Conservation (phyloP, 2,113 vertebrate genomes). For the Entelurus aequoreus region DNA sequence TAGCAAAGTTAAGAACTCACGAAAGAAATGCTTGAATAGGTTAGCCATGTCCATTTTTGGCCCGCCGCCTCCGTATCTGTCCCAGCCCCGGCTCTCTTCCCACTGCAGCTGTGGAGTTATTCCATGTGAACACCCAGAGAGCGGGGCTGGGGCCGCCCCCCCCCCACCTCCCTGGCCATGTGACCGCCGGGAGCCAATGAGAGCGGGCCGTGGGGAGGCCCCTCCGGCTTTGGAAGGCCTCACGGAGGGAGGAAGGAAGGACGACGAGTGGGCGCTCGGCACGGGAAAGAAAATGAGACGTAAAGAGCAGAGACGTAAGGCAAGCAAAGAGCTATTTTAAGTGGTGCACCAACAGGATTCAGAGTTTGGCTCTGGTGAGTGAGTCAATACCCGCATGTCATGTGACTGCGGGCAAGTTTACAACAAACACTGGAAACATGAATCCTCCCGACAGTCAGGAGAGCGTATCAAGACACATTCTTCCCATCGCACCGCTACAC, state of each 20-base stretch:
- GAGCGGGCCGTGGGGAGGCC: constrained; percentile 32
- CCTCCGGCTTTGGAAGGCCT: constrained; percentile 55
- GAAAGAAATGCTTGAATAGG: constrained; percentile 83
- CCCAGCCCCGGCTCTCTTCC: constrained; percentile 65
- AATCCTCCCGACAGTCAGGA: constrained; percentile 22
- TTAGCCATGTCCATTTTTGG: constrained; percentile 85
- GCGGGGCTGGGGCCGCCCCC: constrained; percentile 64
- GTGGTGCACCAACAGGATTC: background rate
- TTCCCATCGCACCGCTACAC: constrained; percentile 34
- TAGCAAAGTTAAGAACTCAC: constrained; percentile 72
- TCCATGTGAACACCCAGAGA: constrained; percentile 72
- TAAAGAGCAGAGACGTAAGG: constrained; percentile 6
- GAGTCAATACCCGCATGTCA: constrained; percentile 40
- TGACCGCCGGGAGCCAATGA: constrained; percentile 70
- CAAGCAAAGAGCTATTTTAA: constrained; percentile 4
- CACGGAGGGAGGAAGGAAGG: constrained; percentile 43
- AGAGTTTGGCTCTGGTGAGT: background rate
- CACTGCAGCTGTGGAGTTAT: constrained; percentile 74
- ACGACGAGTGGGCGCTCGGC: constrained; percentile 10
- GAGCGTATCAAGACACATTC: constrained; percentile 34
- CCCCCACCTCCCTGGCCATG: constrained; percentile 69
- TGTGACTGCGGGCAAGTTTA: constrained; percentile 52
- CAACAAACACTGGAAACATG: constrained; percentile 52
- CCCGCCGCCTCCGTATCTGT: constrained; percentile 61
- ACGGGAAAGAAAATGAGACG: constrained; percentile 25